These are phyloP conservation scores for Microcebus jonahi DNA, from an alignment of 2,113 vertebrate genomes.

Conservation along the genomic window DNA sequence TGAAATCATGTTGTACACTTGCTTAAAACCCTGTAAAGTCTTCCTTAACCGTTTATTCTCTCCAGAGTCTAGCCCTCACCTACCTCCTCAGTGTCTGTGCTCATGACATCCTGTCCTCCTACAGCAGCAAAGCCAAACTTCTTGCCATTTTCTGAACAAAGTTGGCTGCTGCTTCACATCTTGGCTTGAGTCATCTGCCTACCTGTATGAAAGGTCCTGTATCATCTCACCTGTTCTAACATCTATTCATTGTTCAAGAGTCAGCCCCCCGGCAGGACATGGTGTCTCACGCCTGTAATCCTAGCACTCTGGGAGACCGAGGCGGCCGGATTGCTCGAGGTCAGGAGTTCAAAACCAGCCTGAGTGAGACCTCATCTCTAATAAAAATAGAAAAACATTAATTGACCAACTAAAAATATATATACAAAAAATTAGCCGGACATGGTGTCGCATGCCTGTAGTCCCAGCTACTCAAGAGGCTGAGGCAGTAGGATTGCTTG, in stretches of 20 bases:
- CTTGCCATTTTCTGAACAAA: neutral
- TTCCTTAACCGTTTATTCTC: neutral
- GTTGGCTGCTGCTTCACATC: neutral
- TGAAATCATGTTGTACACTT: neutral
- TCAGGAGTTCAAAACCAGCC: too few relatives aligned
- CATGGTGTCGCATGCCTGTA: too few relatives aligned
- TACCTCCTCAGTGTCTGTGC: neutral
- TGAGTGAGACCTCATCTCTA: too few relatives aligned
- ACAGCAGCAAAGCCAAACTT: neutral
- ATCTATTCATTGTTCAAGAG: neutral
- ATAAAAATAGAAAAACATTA: too few relatives aligned
- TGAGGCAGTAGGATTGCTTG: too few relatives aligned
- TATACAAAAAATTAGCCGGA: too few relatives aligned
- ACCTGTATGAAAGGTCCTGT: neutral
- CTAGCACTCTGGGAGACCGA: too few relatives aligned
- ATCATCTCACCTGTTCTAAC: neutral
- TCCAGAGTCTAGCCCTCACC: neutral
- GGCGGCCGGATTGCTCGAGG: too few relatives aligned
- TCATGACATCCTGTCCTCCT: neutral
- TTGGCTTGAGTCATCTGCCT: neutral
- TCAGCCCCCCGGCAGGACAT: neutral
- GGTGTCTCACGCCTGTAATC: too few relatives aligned
- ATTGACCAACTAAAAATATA: too few relatives aligned
- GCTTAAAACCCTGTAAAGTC: neutral
- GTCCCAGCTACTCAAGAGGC: too few relatives aligned